Evolutionary conservation across 2,797 vertebrate species (phyloP).

Genomic region (Takifugu ocellatus): DNA sequence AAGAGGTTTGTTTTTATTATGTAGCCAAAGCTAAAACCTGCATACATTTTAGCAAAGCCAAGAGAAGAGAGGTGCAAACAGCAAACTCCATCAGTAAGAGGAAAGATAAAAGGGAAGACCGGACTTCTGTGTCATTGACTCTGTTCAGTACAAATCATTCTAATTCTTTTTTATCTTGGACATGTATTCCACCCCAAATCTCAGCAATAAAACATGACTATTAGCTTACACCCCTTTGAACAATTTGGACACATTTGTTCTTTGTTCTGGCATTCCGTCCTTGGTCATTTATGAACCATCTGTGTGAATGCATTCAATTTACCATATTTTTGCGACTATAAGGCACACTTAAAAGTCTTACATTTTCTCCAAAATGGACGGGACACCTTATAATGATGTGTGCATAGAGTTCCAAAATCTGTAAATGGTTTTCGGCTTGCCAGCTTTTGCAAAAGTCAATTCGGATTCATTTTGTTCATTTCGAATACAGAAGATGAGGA

Average conservation of each 20-base stretch:
- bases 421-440: no score
- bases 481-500: no score
- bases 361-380: no score
- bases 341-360: no score
- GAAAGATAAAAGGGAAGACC: conserved; percentile 48
- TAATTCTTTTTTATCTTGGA: conserved; percentile 68
- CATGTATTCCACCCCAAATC: conserved; percentile 35
- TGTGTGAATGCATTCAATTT: conserved; percentile 48
- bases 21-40: no score
- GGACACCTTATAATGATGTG: no score
- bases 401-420: no score
- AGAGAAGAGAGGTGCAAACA: conserved; percentile 48
- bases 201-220: conserved; percentile 62
- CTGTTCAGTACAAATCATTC: conserved; percentile 59
- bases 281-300: conserved; percentile 43
- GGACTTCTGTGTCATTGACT: conserved; percentile 56
- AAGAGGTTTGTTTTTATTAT: no score
- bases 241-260: conserved; percentile 56
- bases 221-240: conserved; percentile 63
- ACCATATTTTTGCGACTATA: background rate
- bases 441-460: conserved; percentile 8
- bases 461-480: no score
- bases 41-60: conserved; percentile 6
- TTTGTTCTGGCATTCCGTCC: conserved; percentile 43
- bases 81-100: conserved; percentile 33